Percentiles rank a stretch among this genome's conserved stretches.
Conservation (phyloP, 2,888 invertebrate genomes). For the Archips crataeganus region DNA sequence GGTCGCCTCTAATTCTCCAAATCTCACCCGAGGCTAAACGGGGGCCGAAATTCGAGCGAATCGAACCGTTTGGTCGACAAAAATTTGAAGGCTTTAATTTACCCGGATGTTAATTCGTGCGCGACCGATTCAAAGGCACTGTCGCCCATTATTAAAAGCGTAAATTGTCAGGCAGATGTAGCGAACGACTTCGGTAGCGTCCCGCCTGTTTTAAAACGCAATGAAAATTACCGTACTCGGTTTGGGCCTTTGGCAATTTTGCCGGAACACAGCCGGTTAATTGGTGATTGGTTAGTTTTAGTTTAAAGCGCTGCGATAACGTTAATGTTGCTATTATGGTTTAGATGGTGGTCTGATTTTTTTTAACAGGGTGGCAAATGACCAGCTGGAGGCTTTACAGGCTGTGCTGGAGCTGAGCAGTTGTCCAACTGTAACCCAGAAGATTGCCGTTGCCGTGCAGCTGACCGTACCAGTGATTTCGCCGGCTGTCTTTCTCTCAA, state of each 20-base stretch:
- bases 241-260: slow-evolving; percentile 52
- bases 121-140: slow-evolving; percentile 80
- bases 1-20: slow-evolving; percentile 65
- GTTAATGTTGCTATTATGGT: neutral
- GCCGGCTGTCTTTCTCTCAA: too few relatives aligned
- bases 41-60: slow-evolving; percentile 56
- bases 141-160: slow-evolving; percentile 83
- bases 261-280: slow-evolving; percentile 32
- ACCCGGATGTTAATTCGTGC: slow-evolving; percentile 79
- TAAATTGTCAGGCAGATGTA: slow-evolving; percentile 85
- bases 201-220: slow-evolving; percentile 73
- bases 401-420: too few relatives aligned
- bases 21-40: slow-evolving; percentile 60
- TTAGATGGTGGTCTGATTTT: too few relatives aligned
- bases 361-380: too few relatives aligned
- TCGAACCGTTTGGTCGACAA: slow-evolving; percentile 62
- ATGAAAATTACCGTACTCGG: slow-evolving; percentile 65
- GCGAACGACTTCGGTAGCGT: slow-evolving; percentile 73
- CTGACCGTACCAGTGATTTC: too few relatives aligned
- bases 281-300: slow-evolving; percentile 15
- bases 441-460: too few relatives aligned
- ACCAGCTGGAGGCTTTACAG: too few relatives aligned
- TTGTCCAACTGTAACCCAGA: too few relatives aligned
- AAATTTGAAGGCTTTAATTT: slow-evolving; percentile 83
- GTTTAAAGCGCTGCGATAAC: neutral